A percentile compares a stretch with the other conserved stretches of the same genome.
Evolutionary conservation across 2,113 vertebrate genomes (phyloP).

Genomic region (Anguilla rostrata): DNA sequence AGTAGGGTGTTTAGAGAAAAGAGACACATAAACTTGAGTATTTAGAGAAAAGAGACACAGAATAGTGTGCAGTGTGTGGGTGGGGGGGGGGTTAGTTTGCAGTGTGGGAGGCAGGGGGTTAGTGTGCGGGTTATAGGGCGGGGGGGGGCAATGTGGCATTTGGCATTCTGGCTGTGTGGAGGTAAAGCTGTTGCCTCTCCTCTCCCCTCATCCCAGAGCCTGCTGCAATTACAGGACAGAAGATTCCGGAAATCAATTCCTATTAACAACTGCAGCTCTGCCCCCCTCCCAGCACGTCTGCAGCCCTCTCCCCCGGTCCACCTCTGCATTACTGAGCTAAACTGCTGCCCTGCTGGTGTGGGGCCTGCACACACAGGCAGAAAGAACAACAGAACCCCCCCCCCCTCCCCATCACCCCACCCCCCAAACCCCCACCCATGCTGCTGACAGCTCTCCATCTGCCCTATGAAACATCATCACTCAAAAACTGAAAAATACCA

Average conservation of each 20-base stretch:
- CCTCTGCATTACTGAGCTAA: neutral
- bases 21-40: too few species aligned
- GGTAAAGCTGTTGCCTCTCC: slow-evolving; percentile 22
- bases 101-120: neutral
- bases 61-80: neutral
- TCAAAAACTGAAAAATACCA: too few species aligned
- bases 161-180: slow-evolving; percentile 31
- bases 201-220: neutral
- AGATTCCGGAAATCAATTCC: neutral
- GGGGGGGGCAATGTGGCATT: slow-evolving; percentile 27
- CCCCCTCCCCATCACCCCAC: too few species aligned
- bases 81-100: neutral
- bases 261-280: neutral
- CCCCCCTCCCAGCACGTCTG: neutral
- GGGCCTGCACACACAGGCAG: neutral
- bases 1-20: neutral
- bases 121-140: neutral
- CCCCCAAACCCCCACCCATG: too few species aligned
- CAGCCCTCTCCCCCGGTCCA: neutral
- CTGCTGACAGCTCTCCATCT: too few species aligned
- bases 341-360: neutral
- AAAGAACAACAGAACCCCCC: neutral
- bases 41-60: neutral
- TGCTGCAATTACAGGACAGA: slow-evolving; percentile 9
- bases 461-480: too few species aligned